phyloP scores from a whole-genome alignment of 2,888 invertebrate genomes.

The Lordiphosa andalusiaca region DNA sequence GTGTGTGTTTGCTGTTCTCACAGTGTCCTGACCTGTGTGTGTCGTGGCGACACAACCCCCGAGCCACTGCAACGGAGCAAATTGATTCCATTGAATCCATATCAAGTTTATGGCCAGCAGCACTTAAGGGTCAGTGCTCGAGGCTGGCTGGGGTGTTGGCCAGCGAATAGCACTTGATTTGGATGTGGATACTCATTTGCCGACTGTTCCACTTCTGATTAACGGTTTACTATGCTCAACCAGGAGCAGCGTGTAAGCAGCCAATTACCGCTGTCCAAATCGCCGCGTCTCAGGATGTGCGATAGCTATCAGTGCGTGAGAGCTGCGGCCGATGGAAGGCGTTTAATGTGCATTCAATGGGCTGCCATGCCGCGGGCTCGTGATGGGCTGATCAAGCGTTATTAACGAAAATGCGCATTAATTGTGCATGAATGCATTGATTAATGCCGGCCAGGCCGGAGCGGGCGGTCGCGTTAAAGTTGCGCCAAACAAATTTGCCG shows the following conservation, averaged over 20 bases:
- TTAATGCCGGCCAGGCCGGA: constrained; percentile 44
- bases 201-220: not conserved
- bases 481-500: constrained; percentile 31
- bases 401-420: constrained; percentile 65
- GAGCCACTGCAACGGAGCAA: constrained; percentile 8
- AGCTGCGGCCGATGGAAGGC: constrained; percentile 23
- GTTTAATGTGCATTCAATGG: constrained; percentile 17
- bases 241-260: not conserved
- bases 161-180: not conserved
- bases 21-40: constrained; percentile 32
- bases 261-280: not conserved
- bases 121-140: constrained; percentile 27
- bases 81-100: constrained; percentile 62
- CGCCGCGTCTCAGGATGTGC: not conserved
- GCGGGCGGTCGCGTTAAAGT: constrained; percentile 28
- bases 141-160: constrained; percentile 19
- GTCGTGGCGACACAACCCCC: constrained; percentile 13
- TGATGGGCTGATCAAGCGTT: constrained; percentile 55
- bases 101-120: constrained; percentile 43
- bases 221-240: constrained; percentile 3
- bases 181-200: constrained; percentile 2
- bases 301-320: constrained; percentile 13
- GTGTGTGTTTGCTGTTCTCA: constrained; percentile 35
- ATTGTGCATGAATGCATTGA: constrained; percentile 57
- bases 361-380: constrained; percentile 5